Base-by-base conservation (phyloP, 2,888 invertebrate species). In the Cabera pusaria region DNA sequence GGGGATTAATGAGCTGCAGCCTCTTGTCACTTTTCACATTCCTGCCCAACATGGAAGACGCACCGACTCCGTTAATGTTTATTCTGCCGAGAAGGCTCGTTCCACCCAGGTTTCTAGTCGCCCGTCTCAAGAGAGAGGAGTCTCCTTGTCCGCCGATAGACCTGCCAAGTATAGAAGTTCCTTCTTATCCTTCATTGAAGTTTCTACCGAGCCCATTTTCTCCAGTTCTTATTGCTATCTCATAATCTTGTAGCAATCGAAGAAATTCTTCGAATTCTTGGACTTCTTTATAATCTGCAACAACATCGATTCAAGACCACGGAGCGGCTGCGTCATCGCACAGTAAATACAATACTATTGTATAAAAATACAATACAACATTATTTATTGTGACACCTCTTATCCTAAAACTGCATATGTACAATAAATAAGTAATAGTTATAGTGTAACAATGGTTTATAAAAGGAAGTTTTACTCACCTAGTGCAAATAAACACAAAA, bases 281-380 rank as follows among this genome's bases (percentile, higher is more conserved):
- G 21, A 59, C 68, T 56, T 76, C 72, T 52, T 64, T 73, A 40
- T 67, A 66, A 37, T 75, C 87, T 87, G 85, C 35, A 85, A 87
- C 66, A 72, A 76, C 5, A 21, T 17, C 14, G 6, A 2, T 25
- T 52, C 21, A 51, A 27, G 31, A 16, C 8, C 9, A 8, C 11
- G 17, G 7, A 23, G 22, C 10, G 10, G 12, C 9, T 7, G 16
- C n/a, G n/a, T n/a, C n/a, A n/a, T n/a, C 60, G 59, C 59, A 58
- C 49, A 46, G n/a, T n/a, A n/a, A n/a, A n/a, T n/a, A n/a, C n/a
- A n/a, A n/a, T n/a, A n/a, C n/a, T n/a, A n/a, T n/a, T n/a, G n/a
- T n/a, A n/a, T n/a, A n/a, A n/a, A n/a, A n/a, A n/a, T n/a, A n/a
- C n/a, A n/a, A n/a, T n/a, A n/a, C n/a, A n/a, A n/a, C n/a, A n/a